These are phyloP conservation scores for Falco punctatus DNA, from an alignment of 2,113 vertebrate genomes.

Conservation along the genomic window DNA sequence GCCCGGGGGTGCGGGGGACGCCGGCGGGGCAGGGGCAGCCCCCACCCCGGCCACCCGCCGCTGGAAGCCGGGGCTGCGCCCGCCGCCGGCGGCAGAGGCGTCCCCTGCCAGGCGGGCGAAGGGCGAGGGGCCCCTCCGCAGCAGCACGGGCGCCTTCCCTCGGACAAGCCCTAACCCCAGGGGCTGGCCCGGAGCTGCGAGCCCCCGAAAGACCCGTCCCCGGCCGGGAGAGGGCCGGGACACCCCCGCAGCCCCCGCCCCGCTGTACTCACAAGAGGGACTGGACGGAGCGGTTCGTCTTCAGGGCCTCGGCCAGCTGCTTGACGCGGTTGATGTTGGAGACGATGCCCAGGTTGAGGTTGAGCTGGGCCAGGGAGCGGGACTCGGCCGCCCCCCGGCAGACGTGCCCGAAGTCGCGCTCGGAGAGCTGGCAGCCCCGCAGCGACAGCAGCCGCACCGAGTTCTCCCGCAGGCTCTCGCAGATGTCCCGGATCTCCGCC, in stretches of 20 bases:
- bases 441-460: slow-evolving; percentile 89
- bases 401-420: slow-evolving; percentile 92
- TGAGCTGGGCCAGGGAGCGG: slow-evolving; percentile 89
- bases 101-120: background rate
- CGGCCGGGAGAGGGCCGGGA: background rate
- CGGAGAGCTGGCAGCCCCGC: slow-evolving; percentile 91
- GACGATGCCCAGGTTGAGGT: slow-evolving; percentile 94
- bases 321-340: slow-evolving; percentile 85
- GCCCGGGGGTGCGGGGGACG: background rate
- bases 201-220: background rate
- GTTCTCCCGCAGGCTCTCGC: slow-evolving; percentile 90
- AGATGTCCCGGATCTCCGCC: slow-evolving; percentile 92
- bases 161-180: background rate
- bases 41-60: background rate
- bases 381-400: slow-evolving; percentile 88
- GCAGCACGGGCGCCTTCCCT: background rate
- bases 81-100: background rate
- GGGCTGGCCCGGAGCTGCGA: background rate
- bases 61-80: background rate
- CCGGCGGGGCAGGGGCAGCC: background rate
- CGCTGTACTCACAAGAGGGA: slow-evolving; percentile 90
- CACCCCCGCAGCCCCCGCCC: background rate
- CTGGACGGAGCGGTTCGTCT: slow-evolving; percentile 91
- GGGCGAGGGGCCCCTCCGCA: background rate
- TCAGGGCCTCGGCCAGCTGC: slow-evolving; percentile 89